Percentiles rank a stretch among this genome's conserved stretches.
phyloP scores from a whole-genome alignment of 2,888 invertebrate species.

The Macrosiphum euphorbiae region DNA sequence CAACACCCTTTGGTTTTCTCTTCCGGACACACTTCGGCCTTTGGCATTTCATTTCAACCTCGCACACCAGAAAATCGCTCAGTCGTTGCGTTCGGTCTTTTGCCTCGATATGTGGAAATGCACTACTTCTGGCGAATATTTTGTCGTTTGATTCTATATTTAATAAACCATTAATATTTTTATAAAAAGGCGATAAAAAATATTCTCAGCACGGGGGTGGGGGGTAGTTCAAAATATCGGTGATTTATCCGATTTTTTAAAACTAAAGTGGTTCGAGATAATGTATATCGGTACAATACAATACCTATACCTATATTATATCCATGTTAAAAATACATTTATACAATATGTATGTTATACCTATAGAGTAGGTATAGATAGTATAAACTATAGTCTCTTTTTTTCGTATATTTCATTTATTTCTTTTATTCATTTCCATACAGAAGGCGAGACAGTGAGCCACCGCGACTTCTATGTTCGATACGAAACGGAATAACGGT shows the following conservation, averaged over 20 bases:
- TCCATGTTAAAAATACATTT: background rate
- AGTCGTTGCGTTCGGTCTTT: background rate
- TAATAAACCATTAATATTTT: background rate
- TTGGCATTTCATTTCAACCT: background rate
- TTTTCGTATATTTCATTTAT: background rate
- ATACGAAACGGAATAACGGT: too few relatives aligned
- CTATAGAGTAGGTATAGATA: too few relatives aligned
- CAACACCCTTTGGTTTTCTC: background rate
- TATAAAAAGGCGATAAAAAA: background rate
- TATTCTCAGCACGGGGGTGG: background rate
- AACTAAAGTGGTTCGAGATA: background rate
- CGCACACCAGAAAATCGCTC: background rate
- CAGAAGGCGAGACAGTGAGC: too few relatives aligned
- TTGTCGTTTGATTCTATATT: background rate
- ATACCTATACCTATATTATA: background rate
- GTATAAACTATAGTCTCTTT: background rate
- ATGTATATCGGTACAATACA: background rate
- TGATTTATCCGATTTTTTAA: background rate
- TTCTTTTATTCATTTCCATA: too few relatives aligned
- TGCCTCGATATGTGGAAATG: background rate
- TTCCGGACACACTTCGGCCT: background rate
- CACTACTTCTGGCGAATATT: background rate
- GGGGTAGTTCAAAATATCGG: background rate
- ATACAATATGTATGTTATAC: background rate
- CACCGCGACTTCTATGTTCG: too few relatives aligned